Evolutionary conservation across 2,113 vertebrate genomes (phyloP).

Genomic region (Labeo catla): DNA sequence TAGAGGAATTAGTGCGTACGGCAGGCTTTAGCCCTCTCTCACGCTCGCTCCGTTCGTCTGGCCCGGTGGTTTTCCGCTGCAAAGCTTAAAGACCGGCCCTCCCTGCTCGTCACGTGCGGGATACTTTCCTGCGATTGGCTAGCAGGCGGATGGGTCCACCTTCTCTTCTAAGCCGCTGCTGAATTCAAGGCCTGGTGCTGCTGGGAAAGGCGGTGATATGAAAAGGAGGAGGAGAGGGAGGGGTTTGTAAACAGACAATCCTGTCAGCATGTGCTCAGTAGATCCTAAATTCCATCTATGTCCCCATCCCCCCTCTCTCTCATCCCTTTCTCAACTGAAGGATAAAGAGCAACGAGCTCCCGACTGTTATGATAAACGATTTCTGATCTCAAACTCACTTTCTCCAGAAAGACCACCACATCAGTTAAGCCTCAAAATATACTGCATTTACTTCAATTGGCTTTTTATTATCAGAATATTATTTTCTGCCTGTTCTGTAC

Average conservation of each 20-base stretch:
- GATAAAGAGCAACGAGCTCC: neutral
- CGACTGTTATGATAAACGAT: neutral
- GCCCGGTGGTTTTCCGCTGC: constrained; percentile 41
- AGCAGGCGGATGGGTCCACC: neutral
- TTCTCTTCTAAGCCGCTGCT: constrained; percentile 33
- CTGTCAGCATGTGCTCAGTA: constrained; percentile 41
- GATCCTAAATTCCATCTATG: constrained; percentile 36
- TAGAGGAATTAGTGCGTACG: constrained; percentile 46
- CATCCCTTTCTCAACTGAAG: neutral
- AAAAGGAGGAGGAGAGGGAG: constrained; percentile 44
- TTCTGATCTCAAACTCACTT: neutral
- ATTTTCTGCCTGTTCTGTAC: neutral
- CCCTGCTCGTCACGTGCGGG: constrained; percentile 11
- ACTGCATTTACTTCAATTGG: neutral
- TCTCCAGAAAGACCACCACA: neutral
- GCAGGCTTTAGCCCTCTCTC: constrained; percentile 50
- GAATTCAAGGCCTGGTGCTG: constrained; percentile 33
- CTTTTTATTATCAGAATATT: neutral
- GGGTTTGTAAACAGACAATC: constrained; percentile 48
- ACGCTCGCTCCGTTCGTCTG: constrained; percentile 21
- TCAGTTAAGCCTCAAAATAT: neutral
- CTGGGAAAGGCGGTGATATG: constrained; percentile 33
- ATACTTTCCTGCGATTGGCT: constrained; percentile 33
- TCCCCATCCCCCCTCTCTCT: neutral
- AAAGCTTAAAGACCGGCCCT: constrained; percentile 39